Conservation (phyloP, 2,888 invertebrate species). For the Amblyjoppa fuscipennis region DNA sequence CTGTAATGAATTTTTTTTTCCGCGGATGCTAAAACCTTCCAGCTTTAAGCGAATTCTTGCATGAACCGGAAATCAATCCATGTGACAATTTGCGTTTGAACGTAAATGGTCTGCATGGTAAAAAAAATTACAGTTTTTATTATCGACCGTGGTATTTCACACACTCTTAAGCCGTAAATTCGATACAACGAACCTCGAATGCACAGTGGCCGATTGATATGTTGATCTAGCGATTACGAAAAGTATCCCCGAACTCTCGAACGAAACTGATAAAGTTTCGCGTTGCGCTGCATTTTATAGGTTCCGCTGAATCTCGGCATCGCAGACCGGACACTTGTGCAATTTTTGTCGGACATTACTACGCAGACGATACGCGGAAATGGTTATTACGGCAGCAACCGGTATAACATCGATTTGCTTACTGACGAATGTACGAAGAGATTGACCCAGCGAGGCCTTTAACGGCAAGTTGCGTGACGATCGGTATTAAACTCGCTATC, state of each 20-base stretch:
- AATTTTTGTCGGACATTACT: slow-evolving; percentile 28
- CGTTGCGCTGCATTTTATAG: slow-evolving; percentile 65
- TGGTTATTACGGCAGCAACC: slow-evolving; percentile 49
- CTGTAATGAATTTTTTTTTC: no score
- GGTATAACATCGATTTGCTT: neutral
- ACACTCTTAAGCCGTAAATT: neutral
- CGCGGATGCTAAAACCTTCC: no score
- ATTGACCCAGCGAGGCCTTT: neutral
- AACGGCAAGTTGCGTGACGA: neutral
- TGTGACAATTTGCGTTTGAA: no score
- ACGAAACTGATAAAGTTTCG: slow-evolving; percentile 61
- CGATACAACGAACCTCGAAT: neutral
- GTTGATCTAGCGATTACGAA: neutral
- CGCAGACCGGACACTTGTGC: neutral
- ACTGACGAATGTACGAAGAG: neutral
- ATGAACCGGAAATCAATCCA: no score
- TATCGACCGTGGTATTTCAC: no score
- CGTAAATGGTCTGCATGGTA: no score
- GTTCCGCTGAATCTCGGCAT: neutral
- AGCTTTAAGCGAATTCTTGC: no score
- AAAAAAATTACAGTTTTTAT: no score
- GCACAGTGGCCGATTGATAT: neutral
- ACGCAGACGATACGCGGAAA: slow-evolving; percentile 68
- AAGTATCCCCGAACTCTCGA: slow-evolving; percentile 20
- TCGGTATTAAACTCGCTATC: neutral